Evolutionary conservation across 2,113 vertebrate genomes (phyloP).

Genomic region (Azemiops feae): DNA sequence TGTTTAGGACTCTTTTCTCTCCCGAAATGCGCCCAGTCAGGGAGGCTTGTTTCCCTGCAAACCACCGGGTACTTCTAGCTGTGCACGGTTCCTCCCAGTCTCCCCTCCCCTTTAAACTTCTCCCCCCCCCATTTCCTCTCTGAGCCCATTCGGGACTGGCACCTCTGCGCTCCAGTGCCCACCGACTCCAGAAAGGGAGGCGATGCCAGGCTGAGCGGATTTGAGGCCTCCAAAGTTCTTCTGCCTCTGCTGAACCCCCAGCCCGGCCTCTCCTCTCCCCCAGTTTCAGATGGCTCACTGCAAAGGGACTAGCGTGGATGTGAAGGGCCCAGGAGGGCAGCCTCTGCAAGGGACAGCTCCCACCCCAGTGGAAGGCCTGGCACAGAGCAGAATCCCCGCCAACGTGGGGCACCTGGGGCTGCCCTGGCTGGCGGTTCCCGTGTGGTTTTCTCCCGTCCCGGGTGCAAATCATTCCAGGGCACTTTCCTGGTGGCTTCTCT

Average conservation of each 20-base stretch:
- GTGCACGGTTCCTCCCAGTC: not conserved
- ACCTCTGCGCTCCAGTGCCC: not conserved
- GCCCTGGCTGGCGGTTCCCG: not conserved
- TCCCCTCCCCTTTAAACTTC: not conserved
- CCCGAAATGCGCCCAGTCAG: not conserved
- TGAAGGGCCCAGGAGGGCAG: not conserved
- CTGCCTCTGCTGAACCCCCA: not conserved
- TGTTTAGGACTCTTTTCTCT: too few species aligned
- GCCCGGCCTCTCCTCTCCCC: not conserved
- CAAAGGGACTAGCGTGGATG: accelerated
- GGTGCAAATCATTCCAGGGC: not conserved
- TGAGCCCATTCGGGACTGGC: not conserved
- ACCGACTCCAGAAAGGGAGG: not conserved
- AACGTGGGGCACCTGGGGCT: not conserved
- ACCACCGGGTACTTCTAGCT: not conserved
- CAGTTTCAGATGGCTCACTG: not conserved
- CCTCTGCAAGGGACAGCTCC: not conserved
- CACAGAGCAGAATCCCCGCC: not conserved
- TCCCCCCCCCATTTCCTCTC: too few species aligned
- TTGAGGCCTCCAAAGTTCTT: not conserved
- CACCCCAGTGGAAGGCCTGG: not conserved
- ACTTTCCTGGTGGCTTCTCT: not conserved
- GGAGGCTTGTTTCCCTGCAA: not conserved
- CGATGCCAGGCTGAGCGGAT: not conserved
- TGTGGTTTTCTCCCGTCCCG: not conserved